A percentile compares a stretch with the other conserved stretches of the same genome.
phyloP scores from a whole-genome alignment of 2,888 invertebrate genomes.

The Chymomyza procnemis region DNA sequence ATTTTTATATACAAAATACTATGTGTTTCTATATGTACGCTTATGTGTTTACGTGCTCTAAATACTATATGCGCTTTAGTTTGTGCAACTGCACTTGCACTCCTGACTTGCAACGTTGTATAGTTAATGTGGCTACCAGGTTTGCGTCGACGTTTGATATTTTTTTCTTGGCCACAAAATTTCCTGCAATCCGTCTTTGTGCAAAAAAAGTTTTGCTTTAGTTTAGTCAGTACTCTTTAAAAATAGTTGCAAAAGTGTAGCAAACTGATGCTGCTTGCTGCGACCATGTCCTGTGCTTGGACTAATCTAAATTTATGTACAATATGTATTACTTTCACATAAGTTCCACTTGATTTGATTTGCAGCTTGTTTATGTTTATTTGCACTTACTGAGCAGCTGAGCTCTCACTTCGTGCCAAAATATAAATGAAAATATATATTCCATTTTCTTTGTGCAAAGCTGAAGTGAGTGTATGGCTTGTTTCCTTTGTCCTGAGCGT shows the following conservation, averaged over 20 bases:
- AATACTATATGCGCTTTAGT: neutral
- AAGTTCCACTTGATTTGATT: conserved; percentile 1
- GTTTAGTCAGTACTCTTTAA: neutral
- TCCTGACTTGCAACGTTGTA: neutral
- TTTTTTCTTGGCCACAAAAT: neutral
- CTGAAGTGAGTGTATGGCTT: neutral
- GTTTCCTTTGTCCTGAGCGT: neutral
- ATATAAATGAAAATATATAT: neutral
- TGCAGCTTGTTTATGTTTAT: neutral
- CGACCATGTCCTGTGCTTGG: too few relatives aligned
- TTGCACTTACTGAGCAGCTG: neutral
- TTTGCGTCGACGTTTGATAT: neutral
- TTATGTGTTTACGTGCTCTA: neutral
- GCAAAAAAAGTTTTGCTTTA: neutral
- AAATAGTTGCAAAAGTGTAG: neutral
- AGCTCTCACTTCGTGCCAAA: neutral
- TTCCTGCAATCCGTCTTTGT: neutral
- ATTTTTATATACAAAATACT: neutral
- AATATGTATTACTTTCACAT: neutral
- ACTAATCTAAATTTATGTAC: neutral
- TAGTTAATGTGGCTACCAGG: neutral
- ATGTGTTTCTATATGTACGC: neutral
- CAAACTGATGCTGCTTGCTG: neutral
- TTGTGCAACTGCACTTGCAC: neutral
- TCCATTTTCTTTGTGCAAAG: neutral